phyloP scores from a whole-genome alignment of 2,888 invertebrate species.

The Parnassius orleans region DNA sequence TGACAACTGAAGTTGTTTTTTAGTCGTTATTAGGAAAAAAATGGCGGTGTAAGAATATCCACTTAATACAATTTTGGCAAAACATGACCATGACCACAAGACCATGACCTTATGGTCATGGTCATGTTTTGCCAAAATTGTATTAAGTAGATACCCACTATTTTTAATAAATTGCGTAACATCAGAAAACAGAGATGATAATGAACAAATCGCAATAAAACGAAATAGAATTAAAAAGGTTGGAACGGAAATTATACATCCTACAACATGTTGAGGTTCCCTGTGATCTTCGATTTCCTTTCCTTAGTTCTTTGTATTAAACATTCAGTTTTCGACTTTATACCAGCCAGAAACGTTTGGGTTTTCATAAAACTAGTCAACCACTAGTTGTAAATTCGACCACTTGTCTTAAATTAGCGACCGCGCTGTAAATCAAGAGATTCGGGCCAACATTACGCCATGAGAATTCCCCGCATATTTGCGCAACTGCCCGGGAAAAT shows the following conservation, averaged over 20 bases:
- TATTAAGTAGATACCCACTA: too few relatives aligned
- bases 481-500: conserved; percentile 44
- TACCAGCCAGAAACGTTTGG: conserved; percentile 6
- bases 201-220: too few relatives aligned
- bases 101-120: too few relatives aligned
- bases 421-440: conserved; percentile 60
- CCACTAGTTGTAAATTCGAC: conserved; percentile 41
- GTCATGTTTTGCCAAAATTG: too few relatives aligned
- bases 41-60: too few relatives aligned
- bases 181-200: too few relatives aligned
- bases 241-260: conserved; percentile 21
- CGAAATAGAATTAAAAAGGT: conserved; percentile 1
- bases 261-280: conserved; percentile 10
- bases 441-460: conserved; percentile 61
- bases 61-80: too few relatives aligned
- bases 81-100: too few relatives aligned
- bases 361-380: conserved; percentile 4
- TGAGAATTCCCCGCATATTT: conserved; percentile 55
- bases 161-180: too few relatives aligned
- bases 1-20: too few relatives aligned
- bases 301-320: conserved; percentile 6
- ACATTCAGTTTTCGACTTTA: conserved; percentile 9
- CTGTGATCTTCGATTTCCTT: conserved; percentile 23
- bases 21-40: too few relatives aligned
- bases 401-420: conserved; percentile 67